Percentiles rank a stretch among this genome's conserved stretches.
Evolutionary conservation across 2,113 vertebrate species (phyloP).

Genomic region (Scortum barcoo): DNA sequence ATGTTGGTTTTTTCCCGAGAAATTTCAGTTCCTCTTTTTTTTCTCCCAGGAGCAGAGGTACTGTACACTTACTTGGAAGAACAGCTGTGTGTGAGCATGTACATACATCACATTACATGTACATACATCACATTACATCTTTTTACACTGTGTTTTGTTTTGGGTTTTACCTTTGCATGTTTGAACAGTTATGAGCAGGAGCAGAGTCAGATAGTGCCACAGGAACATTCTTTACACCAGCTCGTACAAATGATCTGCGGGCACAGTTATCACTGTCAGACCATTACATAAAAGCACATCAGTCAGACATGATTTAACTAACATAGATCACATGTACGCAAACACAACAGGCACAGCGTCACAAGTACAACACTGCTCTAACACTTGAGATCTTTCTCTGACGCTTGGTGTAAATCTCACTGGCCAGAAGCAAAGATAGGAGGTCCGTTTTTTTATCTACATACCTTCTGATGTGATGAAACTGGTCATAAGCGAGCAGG

Average conservation of each 20-base stretch:
- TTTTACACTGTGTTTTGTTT: neutral
- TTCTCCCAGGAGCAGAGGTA: neutral
- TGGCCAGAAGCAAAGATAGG: neutral
- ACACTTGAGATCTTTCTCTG: neutral
- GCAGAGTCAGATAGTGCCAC: constrained; percentile 57
- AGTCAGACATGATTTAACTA: constrained; percentile 5
- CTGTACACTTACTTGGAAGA: neutral
- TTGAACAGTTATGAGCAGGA: constrained; percentile 59
- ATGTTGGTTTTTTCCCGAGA: neutral
- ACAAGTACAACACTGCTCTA: neutral
- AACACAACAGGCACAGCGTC: neutral
- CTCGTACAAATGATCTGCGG: constrained; percentile 14
- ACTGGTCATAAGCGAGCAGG: neutral
- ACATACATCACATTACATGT: neutral
- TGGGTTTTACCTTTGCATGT: constrained; percentile 61
- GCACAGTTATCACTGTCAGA: neutral
- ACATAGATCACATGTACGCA: neutral
- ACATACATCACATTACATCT: neutral
- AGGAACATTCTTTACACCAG: constrained; percentile 64
- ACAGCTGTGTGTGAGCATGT: neutral
- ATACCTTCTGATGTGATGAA: neutral
- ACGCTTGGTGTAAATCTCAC: neutral
- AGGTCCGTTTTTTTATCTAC: constrained; percentile 37
- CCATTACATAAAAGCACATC: neutral
- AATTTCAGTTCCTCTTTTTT: constrained; percentile 44